phyloP scores from a whole-genome alignment of 1,140 invertebrate species.

The Aphelinus certus region DNA sequence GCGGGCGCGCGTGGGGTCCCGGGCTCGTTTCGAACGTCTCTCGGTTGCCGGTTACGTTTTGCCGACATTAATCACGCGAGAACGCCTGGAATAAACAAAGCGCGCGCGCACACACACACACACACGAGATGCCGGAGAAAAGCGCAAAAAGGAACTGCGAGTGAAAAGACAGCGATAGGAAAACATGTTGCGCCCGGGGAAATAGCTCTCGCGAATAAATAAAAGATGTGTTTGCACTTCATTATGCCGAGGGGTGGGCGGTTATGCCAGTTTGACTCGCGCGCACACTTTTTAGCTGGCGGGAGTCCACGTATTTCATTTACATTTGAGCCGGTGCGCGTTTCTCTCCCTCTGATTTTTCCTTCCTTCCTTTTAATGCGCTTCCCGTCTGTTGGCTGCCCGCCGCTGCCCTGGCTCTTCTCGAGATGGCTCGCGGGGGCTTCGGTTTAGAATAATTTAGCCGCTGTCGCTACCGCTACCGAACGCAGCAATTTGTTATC shows the following conservation, averaged over 20 bases:
- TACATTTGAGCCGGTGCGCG: conserved; percentile 4
- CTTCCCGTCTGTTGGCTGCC: too few species aligned
- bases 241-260: not conserved
- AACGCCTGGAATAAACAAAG: conserved; percentile 1
- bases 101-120: not conserved
- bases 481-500: too few species aligned
- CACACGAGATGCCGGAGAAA: not conserved
- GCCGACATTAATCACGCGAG: conserved; percentile 11
- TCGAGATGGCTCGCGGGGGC: too few species aligned
- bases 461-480: too few species aligned
- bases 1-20: not conserved
- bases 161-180: not conserved
- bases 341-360: too few species aligned
- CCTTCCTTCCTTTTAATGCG: too few species aligned
- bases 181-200: conserved; percentile 1
- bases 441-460: too few species aligned
- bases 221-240: conserved; percentile 26
- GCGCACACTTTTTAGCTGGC: not conserved
- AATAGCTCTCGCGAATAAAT: conserved; percentile 18
- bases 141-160: not conserved
- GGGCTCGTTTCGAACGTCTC: not conserved
- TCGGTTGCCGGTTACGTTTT: not conserved
- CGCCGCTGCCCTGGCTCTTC: too few species aligned
- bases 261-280: conserved; percentile 21
- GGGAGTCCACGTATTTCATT: conserved; percentile 6